phyloP scores from a whole-genome alignment of 2,113 vertebrate genomes.

The Spermophilus dauricus region DNA sequence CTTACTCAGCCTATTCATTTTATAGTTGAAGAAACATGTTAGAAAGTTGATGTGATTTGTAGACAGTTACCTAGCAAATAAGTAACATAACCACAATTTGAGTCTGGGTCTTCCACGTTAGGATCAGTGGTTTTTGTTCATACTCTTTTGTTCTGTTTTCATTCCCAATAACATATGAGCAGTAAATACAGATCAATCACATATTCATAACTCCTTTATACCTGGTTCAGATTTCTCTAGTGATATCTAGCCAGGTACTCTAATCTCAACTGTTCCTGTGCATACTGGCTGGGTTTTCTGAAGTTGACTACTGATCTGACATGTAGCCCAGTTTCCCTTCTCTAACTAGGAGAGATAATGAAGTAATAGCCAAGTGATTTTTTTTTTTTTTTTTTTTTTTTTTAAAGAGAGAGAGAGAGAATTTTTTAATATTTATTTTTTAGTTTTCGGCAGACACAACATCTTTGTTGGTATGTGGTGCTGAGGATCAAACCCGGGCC shows the following conservation, averaged over 20 bases:
- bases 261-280: background rate
- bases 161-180: background rate
- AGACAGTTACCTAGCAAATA: background rate
- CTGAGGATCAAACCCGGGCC: too few relatives aligned
- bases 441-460: too few relatives aligned
- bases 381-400: constrained; percentile 53
- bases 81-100: constrained; percentile 3
- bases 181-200: constrained; percentile 24
- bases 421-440: too few relatives aligned
- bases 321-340: constrained; percentile 75
- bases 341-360: constrained; percentile 85
- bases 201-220: background rate
- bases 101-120: constrained; percentile 20
- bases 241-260: background rate
- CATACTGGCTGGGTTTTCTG: constrained; percentile 35
- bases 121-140: background rate
- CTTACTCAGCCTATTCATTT: constrained; percentile 51
- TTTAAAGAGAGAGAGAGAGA: too few relatives aligned
- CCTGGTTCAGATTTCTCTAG: constrained; percentile 5
- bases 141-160: background rate
- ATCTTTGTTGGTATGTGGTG: too few relatives aligned
- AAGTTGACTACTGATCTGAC: constrained; percentile 59
- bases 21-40: constrained; percentile 49
- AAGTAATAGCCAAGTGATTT: constrained; percentile 83
- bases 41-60: background rate